Evolutionary conservation across 30 jellyfish, hydroid and myxozoan genomes (phyloP).

Genomic region (Turritopsis rubra): DNA sequence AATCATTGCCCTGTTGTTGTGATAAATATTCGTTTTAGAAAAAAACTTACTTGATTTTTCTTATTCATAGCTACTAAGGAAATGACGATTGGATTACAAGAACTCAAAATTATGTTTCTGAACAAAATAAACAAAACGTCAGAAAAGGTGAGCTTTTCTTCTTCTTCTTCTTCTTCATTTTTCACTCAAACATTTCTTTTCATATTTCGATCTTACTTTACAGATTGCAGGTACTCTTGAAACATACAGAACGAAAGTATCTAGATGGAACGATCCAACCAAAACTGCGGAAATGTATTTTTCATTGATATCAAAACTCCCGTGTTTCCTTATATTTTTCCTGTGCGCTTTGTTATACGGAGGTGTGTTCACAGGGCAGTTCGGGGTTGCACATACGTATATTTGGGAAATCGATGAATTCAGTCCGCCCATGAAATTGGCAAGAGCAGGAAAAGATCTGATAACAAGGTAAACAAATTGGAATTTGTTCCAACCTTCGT

Average conservation of each 20-base stretch:
- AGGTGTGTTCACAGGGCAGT: background rate
- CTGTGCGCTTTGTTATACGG: background rate
- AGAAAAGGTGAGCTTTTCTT: background rate
- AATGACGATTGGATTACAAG: background rate
- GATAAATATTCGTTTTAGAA: background rate
- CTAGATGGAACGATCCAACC: background rate
- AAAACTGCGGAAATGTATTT: background rate
- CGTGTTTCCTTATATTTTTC: background rate
- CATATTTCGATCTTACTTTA: background rate
- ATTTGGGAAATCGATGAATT: conserved; percentile 12
- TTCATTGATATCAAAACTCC: background rate
- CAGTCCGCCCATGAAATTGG: conserved; percentile 11
- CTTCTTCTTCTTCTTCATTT: background rate
- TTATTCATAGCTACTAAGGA: background rate
- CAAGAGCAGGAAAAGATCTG: conserved; percentile 7
- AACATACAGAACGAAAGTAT: background rate
- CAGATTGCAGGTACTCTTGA: background rate
- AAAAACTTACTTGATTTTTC: too few species aligned
- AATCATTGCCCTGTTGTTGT: background rate
- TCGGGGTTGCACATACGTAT: background rate
- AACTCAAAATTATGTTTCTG: background rate
- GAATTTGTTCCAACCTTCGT: too few species aligned
- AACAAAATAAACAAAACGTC: background rate
- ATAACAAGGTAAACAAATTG: background rate
- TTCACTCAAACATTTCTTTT: background rate